Percentiles rank a stretch among this genome's conserved stretches.
Conservation (phyloP, 2,113 vertebrate species). For the Carettochelys insculpta region DNA sequence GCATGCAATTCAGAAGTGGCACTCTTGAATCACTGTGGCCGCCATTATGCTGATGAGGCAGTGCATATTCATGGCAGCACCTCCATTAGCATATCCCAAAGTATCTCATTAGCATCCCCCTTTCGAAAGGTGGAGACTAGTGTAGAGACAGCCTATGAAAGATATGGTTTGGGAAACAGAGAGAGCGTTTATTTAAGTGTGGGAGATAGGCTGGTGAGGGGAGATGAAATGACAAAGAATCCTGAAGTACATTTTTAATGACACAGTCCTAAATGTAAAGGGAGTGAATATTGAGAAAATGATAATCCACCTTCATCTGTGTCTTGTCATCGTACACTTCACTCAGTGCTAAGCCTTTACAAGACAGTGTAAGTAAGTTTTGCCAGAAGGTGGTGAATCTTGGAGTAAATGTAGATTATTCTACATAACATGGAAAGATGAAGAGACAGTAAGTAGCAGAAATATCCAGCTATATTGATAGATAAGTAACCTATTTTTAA, state of each 20-base stretch:
- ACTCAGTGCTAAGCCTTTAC: conserved; percentile 23
- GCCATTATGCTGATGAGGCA: too few species aligned
- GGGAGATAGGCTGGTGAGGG: neutral
- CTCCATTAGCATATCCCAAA: too few species aligned
- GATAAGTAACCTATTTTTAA: neutral
- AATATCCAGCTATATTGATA: conserved; percentile 17
- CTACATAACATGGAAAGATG: conserved; percentile 60
- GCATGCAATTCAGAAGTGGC: too few species aligned
- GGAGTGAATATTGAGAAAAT: neutral
- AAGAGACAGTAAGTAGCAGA: neutral
- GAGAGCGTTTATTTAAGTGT: conserved; percentile 43
- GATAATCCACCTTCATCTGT: conserved; percentile 35
- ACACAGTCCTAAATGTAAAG: neutral
- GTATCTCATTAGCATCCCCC: too few species aligned
- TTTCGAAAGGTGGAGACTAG: too few species aligned
- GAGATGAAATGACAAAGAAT: neutral
- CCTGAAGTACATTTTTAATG: neutral
- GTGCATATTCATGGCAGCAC: too few species aligned
- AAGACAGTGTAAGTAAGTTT: conserved; percentile 41
- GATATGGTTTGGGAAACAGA: conserved; percentile 14
- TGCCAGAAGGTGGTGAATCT: conserved; percentile 10
- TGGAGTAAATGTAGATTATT: conserved; percentile 64
- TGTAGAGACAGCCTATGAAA: too few species aligned
- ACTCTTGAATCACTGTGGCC: too few species aligned
- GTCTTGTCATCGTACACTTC: conserved; percentile 44